A percentile compares a stretch with the other conserved stretches of the same genome.
Conservation (phyloP, 1,140 invertebrate genomes). For the Cydia fagiglandana region DNA sequence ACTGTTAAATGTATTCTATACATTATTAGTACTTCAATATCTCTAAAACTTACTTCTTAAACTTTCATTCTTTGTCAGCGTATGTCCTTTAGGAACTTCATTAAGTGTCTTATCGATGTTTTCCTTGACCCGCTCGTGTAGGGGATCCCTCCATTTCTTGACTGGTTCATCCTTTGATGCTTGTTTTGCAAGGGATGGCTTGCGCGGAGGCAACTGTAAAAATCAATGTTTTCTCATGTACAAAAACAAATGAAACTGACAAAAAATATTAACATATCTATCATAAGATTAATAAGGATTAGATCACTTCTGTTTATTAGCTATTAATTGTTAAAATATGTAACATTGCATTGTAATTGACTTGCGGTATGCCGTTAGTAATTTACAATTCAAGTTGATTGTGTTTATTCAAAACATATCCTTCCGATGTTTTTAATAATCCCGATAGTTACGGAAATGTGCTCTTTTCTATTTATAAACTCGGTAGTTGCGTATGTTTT, state of each 20-base stretch:
- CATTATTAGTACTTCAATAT: neutral
- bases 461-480: slow-evolving; percentile 15
- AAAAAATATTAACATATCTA: neutral
- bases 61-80: slow-evolving; percentile 77
- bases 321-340: too few species aligned
- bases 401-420: neutral
- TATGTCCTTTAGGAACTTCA: slow-evolving; percentile 75
- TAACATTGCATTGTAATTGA: too few species aligned
- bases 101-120: slow-evolving; percentile 77
- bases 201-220: slow-evolving; percentile 70
- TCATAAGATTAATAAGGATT: too few species aligned
- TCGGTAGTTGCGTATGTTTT: neutral
- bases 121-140: slow-evolving; percentile 75
- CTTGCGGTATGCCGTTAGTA: neutral
- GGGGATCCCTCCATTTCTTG: slow-evolving; percentile 78
- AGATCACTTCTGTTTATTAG: too few species aligned
- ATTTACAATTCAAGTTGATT: slow-evolving; percentile 2
- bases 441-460: slow-evolving; percentile 8
- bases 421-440: neutral
- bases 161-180: slow-evolving; percentile 72
- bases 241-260: too few species aligned
- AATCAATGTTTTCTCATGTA: neutral
- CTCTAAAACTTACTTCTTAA: slow-evolving; percentile 72
- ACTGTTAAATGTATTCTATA: neutral
- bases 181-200: slow-evolving; percentile 71